Base-by-base conservation (phyloP, 2,113 vertebrate species). In the Hippoglossus stenolepis region DNA sequence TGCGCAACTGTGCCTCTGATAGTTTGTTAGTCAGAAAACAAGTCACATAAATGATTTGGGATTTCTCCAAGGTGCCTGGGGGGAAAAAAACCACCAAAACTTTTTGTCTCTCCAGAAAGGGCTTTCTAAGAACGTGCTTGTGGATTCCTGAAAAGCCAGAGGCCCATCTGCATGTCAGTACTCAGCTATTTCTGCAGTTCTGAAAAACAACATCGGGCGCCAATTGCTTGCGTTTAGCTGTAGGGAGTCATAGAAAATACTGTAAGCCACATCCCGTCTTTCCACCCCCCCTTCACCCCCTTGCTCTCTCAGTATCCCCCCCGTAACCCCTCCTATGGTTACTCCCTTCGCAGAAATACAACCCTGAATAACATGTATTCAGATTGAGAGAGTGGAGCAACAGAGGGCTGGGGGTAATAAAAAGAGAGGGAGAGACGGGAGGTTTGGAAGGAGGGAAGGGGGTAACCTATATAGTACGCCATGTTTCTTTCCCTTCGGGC, bases 401-500 rank as follows among this genome's bases (percentile, higher is more conserved):
- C 10, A 35, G 70, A 75, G 49, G 28, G 40, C 45, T 49, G 45
- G 45, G 15, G 45, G 45, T 49, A 49, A 49, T 49, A 18, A 49
- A 56, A 56, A 56, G 53, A 21, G 21, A 56, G 3, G 11, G 53
- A 56, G 53, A 11, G 21, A 21, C 11, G 8, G 53, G 53, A 15
- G n/a, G 53, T 9, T 45, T 67, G 63, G 45, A 21, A 62, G 38
- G 56, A 0, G 26, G 28, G 3, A 49, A 63, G 38, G 17, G 80
- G 83, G 80, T 77, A 90, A 90, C 90, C 90, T 90, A 90, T 82
- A 92, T 91, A 90, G 79, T 77, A 78, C 65, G 76, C 69, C 64
- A 71, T 90, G 87, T 86, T 87, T 85, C 73, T 85, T 83, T 84
- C 80, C 84, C 75, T 83, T 70, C 83, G 77, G 73, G 75, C 76